Evolutionary conservation across 2,113 vertebrate genomes (phyloP).

Genomic region (Corvus moneduloides): DNA sequence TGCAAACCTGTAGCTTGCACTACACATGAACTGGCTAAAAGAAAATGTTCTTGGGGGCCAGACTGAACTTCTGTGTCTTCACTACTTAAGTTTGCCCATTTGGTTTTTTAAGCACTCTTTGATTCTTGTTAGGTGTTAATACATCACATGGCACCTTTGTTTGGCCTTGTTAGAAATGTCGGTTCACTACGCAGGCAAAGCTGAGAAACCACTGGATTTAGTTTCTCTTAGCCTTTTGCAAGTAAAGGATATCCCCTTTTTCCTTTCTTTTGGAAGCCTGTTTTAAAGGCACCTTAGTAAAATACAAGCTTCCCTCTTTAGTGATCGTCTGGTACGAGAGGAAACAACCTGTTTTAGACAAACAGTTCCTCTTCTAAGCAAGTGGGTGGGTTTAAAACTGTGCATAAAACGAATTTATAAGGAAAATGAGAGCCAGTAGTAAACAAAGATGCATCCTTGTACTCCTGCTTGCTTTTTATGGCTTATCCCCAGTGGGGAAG

Average conservation of each 20-base stretch:
- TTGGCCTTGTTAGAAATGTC: not conserved
- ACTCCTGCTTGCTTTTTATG: not conserved
- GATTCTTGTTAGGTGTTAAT: not conserved
- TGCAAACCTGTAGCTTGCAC: not conserved
- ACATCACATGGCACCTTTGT: rapidly evolving
- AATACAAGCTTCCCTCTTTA: not conserved
- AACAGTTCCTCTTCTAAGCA: not conserved
- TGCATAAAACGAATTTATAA: not conserved
- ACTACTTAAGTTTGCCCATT: not conserved
- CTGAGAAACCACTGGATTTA: not conserved
- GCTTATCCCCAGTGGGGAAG: not conserved
- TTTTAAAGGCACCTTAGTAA: not conserved
- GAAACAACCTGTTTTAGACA: not conserved
- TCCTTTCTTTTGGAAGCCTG: not conserved
- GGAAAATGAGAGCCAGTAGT: not conserved
- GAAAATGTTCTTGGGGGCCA: not conserved
- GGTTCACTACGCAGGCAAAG: not conserved
- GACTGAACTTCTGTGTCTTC: not conserved
- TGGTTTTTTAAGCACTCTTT: not conserved
- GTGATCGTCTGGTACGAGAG: rapidly evolving
- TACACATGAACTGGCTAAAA: not conserved
- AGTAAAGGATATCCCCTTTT: not conserved
- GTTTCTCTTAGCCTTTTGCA: not conserved
- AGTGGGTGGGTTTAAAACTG: not conserved
- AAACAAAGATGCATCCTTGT: not conserved